Percentiles rank a stretch among this genome's conserved stretches.
These are phyloP conservation scores for Halcyon senegalensis DNA, from an alignment of 2,113 vertebrate genomes.

Conservation along the genomic window DNA sequence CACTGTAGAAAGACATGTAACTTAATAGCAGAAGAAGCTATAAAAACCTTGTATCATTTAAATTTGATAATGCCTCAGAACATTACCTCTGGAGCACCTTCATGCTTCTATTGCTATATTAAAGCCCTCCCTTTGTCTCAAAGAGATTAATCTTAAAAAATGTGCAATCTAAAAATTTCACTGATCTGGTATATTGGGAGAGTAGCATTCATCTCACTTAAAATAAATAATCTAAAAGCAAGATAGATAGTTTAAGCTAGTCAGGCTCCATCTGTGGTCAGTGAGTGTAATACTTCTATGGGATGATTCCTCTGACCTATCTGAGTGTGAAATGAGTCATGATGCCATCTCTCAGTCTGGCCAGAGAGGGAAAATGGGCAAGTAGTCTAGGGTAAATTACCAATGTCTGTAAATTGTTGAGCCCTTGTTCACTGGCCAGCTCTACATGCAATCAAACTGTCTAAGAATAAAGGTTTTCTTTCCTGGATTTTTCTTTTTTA, in stretches of 20 bases:
- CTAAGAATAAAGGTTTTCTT: background rate
- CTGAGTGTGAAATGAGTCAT: background rate
- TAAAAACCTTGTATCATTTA: conserved; percentile 14
- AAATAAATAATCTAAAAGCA: background rate
- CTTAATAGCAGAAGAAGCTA: background rate
- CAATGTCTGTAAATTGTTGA: background rate
- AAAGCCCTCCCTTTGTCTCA: background rate
- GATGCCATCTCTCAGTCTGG: background rate
- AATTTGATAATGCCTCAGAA: background rate
- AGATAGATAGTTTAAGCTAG: background rate
- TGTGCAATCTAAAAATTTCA: background rate
- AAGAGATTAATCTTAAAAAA: background rate
- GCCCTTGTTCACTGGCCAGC: background rate
- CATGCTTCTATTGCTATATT: background rate
- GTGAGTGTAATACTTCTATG: background rate
- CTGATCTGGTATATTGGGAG: background rate
- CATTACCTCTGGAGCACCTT: background rate
- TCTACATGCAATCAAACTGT: background rate
- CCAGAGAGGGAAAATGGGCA: background rate
- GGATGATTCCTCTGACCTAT: background rate
- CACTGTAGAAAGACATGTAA: background rate
- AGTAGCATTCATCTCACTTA: background rate
- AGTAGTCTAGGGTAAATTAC: background rate
- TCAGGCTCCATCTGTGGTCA: background rate
- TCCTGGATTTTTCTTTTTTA: background rate